Evolutionary conservation across 1,140 invertebrate genomes (phyloP), one percentile per base, ranked within the genome.

Genomic region (Philopotamus ludificatus): DNA sequence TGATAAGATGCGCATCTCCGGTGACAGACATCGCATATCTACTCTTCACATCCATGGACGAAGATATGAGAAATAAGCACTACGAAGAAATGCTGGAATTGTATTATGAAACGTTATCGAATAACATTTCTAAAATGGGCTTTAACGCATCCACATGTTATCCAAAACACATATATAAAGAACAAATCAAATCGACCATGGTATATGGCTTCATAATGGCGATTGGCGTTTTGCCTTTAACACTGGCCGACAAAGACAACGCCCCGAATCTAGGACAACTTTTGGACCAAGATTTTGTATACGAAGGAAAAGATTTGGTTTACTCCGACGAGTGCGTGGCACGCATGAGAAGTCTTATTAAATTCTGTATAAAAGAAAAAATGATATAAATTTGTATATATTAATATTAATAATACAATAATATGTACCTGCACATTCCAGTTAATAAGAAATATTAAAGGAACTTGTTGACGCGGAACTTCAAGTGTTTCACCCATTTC

Each of bases 1-100:
- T 79, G 4, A 67, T 58, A 53, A 74, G 81, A 28, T 75, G 72
- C 51, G 65, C 72, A 1, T 79, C 80, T n/a, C 72, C 79, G 12
- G 71, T 71, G 8, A 70, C 74, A 8, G 82, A 83, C 63, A 61
- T 83, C n/a, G 41, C 72, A 2, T 82, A 81, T 45, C 75, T 81
- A 47, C 54, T 83, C 2, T 79, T 76, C 59, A 73, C 73, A n/a
- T 76, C 77, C 18, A 74, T 77, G 2, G 68, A 73, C 15, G 58
- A 72, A 4, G 68, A 74, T 9, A 63, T 74, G 1, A 66, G 77
- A 1, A 50, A 63, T 10, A 53, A 74, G 22, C 44, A 77, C 41
- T 79, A 71, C 45, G 73, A 81, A 20, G 45, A 74, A n/a, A 53
- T 81, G 18, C 39, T 82, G 12, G 63, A 70, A 9, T 55, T 65